These are phyloP conservation scores for Anthrax anthrax DNA, from an alignment of 2,888 invertebrate genomes.

Conservation along the genomic window DNA sequence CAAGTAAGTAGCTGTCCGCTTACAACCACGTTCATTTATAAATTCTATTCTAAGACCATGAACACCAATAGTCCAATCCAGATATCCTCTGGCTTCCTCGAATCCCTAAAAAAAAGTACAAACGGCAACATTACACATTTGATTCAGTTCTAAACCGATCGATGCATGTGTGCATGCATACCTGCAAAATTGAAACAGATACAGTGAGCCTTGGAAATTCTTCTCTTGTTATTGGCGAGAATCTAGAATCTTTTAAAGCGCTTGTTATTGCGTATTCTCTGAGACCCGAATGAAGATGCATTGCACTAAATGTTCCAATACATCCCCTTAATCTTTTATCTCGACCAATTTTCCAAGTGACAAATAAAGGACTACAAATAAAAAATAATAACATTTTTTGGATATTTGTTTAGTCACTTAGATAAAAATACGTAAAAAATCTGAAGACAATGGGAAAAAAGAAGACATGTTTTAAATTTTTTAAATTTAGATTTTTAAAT, in stretches of 20 bases:
- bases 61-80: conserved; percentile 94
- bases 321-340: conserved; percentile 92
- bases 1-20: conserved; percentile 93
- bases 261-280: conserved; percentile 96
- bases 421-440: no score
- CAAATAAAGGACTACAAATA: conserved; percentile 77
- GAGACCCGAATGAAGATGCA: conserved; percentile 87
- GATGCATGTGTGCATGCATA: not conserved
- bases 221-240: conserved; percentile 85
- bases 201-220: conserved; percentile 87
- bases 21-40: conserved; percentile 79
- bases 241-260: conserved; percentile 94
- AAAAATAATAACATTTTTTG: no score
- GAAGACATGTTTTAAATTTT: no score
- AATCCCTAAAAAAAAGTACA: conserved; percentile 44
- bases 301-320: conserved; percentile 96
- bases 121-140: not conserved
- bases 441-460: no score
- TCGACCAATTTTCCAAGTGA: conserved; percentile 97
- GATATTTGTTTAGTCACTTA: no score
- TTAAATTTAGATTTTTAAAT: no score
- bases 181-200: conserved; percentile 87
- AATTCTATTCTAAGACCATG: conserved; percentile 99
- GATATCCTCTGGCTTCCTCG: conserved; percentile 86
- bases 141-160: no score